These are phyloP conservation scores for Nesometra sesokonis DNA, from an alignment of 35 echinoderm and acorn worm species.

Conservation along the genomic window DNA sequence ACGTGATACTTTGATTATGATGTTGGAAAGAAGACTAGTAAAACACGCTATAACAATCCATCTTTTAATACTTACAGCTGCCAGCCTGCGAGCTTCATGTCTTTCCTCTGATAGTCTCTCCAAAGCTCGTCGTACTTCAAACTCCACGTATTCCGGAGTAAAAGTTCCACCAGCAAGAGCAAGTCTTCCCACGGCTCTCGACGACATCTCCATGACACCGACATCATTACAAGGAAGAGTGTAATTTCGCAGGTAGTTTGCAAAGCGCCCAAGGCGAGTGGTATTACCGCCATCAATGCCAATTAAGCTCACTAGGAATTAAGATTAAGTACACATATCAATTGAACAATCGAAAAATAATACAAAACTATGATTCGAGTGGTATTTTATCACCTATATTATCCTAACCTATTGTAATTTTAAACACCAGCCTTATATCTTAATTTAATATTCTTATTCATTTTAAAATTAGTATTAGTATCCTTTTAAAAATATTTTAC, in stretches of 20 bases:
- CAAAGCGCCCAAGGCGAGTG: constrained; percentile 80
- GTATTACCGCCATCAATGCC: constrained; percentile 87
- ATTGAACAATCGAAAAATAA: too few species aligned
- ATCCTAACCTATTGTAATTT: too few species aligned
- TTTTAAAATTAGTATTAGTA: too few species aligned
- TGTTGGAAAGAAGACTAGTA: too few species aligned
- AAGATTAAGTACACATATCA: not conserved
- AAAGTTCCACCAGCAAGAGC: constrained; percentile 91
- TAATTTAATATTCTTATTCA: too few species aligned
- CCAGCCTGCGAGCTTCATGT: constrained; percentile 75
- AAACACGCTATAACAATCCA: too few species aligned
- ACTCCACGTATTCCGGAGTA: constrained; percentile 96
- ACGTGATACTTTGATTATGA: too few species aligned
- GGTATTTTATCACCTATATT: too few species aligned
- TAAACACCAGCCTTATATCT: too few species aligned
- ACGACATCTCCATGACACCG: constrained; percentile 95
- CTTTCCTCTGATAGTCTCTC: constrained; percentile 82
- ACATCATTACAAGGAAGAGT: constrained; percentile 84
- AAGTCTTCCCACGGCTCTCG: constrained; percentile 79
- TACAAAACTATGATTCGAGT: too few species aligned
- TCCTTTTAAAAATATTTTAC: too few species aligned
- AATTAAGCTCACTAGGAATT: constrained; percentile 69
- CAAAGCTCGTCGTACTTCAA: constrained; percentile 88
- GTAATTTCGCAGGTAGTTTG: constrained; percentile 87
- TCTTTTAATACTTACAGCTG: constrained; percentile 85